Conservation (phyloP, 2,113 vertebrate species). For the Malurus cyaneus region DNA sequence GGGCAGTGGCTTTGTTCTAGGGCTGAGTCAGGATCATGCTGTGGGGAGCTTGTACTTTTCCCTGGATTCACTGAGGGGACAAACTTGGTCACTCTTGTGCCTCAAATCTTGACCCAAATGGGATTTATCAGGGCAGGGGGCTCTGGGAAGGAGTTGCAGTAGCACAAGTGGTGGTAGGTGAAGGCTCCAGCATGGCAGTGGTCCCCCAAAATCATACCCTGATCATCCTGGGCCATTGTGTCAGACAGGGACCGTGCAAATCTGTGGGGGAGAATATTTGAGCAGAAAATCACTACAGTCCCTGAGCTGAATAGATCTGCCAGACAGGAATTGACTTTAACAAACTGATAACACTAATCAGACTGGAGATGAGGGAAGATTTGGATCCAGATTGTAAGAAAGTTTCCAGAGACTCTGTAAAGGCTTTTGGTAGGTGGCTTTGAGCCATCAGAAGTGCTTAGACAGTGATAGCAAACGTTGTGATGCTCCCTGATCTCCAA, state of each 20-base stretch:
- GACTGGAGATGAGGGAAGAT: background rate
- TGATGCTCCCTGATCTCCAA: background rate
- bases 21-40: background rate
- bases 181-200: background rate
- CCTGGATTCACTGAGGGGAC: too few relatives aligned
- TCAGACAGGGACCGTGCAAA: background rate
- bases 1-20: background rate
- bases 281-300: background rate
- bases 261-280: background rate
- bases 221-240: rapidly evolving
- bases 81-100: too few relatives aligned
- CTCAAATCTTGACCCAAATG: background rate
- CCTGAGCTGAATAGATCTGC: background rate
- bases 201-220: background rate
- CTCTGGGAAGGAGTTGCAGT: background rate
- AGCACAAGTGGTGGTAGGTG: too few relatives aligned
- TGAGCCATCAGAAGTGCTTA: background rate
- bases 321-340: background rate
- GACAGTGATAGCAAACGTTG: background rate
- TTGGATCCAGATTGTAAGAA: background rate
- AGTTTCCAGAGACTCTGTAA: background rate
- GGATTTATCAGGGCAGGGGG: background rate
- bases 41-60: background rate
- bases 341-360: background rate
- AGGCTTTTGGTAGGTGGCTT: background rate